These are phyloP conservation scores for Chloroceryle aenea DNA, from an alignment of 2,113 vertebrate species.

Conservation along the genomic window DNA sequence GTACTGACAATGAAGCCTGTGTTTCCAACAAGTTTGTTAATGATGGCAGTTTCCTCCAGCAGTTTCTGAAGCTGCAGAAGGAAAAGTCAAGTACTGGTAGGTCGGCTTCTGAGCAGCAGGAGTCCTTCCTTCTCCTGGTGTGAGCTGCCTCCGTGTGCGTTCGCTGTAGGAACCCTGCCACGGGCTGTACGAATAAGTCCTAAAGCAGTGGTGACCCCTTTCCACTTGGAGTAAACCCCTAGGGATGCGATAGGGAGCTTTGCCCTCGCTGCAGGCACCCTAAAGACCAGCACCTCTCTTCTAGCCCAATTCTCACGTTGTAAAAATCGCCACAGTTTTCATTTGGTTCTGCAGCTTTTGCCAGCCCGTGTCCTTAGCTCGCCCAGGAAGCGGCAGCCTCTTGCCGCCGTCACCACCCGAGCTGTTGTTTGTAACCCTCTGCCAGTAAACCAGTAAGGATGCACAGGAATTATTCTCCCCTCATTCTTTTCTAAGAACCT, in stretches of 20 bases:
- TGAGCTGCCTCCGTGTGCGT: background rate
- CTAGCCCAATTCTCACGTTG: background rate
- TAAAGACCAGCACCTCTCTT: background rate
- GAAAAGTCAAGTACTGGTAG: slow-evolving; percentile 79
- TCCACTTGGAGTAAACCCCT: background rate
- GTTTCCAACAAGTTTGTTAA: slow-evolving; percentile 92
- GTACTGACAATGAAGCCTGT: slow-evolving; percentile 68
- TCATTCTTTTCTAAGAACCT: slow-evolving; percentile 46
- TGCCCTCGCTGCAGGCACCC: background rate
- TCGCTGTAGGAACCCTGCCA: background rate
- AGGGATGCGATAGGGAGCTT: rapidly evolving
- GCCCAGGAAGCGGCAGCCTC: background rate
- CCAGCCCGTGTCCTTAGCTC: background rate
- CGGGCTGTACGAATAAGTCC: background rate
- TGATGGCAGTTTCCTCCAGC: slow-evolving; percentile 95
- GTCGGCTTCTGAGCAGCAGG: background rate
- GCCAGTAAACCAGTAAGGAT: background rate
- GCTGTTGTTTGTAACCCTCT: background rate
- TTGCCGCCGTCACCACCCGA: background rate
- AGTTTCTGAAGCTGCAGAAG: slow-evolving; percentile 95
- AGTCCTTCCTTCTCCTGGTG: background rate
- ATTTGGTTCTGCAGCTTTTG: background rate
- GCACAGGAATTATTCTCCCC: background rate
- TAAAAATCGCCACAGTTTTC: background rate
- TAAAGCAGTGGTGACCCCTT: background rate